Percentiles rank a stretch among this genome's conserved stretches.
These are phyloP conservation scores for Oeneis ivallda DNA, from an alignment of 2,888 invertebrate species.

Conservation along the genomic window DNA sequence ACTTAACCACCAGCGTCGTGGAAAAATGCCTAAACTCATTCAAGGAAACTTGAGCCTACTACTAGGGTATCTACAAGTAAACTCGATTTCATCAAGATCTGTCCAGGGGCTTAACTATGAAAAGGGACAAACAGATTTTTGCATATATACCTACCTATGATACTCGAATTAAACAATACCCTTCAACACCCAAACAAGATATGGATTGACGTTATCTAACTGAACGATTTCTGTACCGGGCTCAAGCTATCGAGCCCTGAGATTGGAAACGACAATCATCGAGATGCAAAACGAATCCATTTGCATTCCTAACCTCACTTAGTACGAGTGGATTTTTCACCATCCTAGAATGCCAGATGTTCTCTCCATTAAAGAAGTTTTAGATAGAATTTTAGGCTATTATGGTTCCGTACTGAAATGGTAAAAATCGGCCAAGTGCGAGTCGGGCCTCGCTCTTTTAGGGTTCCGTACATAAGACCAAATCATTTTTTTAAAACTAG, in stretches of 20 bases:
- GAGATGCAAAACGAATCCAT: conserved; percentile 28
- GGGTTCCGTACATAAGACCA: no score
- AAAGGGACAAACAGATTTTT: no score
- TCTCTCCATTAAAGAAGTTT: not conserved
- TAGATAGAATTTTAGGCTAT: no score
- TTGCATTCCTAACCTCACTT: conserved; percentile 15
- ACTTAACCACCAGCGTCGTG: no score
- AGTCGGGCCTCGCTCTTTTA: no score
- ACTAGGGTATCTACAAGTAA: not conserved
- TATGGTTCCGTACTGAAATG: no score
- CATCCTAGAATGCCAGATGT: conserved; percentile 5
- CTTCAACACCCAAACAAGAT: not conserved
- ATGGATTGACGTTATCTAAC: not conserved
- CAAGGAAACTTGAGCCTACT: no score
- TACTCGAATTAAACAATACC: not conserved
- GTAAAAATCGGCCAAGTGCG: no score
- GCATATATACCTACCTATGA: no score
- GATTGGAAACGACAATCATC: conserved; percentile 35
- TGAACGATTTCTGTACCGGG: conserved; percentile 6
- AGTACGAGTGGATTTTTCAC: conserved; percentile 2
- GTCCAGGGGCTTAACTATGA: not conserved
- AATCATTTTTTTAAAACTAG: no score
- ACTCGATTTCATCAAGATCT: not conserved
- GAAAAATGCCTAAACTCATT: no score
- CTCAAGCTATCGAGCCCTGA: conserved; percentile 28